Conservation (phyloP, 2,888 invertebrate species). For the Branchipolynoe longqiensis region DNA sequence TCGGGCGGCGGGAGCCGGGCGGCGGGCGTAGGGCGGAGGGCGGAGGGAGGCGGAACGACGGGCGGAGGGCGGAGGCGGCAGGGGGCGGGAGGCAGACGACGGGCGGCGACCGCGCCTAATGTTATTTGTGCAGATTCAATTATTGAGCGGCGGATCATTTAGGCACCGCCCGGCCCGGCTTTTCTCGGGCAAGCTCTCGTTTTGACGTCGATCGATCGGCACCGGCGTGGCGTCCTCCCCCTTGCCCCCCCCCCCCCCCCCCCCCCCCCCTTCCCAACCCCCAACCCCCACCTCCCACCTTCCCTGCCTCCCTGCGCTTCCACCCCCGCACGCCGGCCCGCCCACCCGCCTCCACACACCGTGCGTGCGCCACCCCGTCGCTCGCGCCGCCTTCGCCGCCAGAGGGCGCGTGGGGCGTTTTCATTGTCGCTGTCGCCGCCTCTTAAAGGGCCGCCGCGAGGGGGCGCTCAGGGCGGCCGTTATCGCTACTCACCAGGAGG, state of each 20-base stretch:
- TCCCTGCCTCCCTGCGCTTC: background rate
- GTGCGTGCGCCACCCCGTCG: background rate
- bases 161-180: slow-evolving; percentile 31
- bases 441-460: slow-evolving; percentile 27
- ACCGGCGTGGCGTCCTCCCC: background rate
- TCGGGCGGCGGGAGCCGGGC: background rate
- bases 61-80: too few species aligned
- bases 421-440: slow-evolving; percentile 30
- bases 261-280: background rate
- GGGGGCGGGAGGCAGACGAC: too few species aligned
- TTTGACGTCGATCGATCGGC: slow-evolving; percentile 48
- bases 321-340: background rate
- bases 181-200: slow-evolving; percentile 44
- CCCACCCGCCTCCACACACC: background rate
- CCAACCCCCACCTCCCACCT: background rate
- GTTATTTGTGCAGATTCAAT: slow-evolving; percentile 51
- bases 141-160: slow-evolving; percentile 51
- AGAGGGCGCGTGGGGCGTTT: background rate
- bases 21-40: background rate
- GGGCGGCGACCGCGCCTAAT: slow-evolving; percentile 10
- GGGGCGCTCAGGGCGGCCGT: slow-evolving; percentile 1
- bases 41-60: background rate
- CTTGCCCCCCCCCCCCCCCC: background rate
- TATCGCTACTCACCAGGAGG: slow-evolving; percentile 18
- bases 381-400: background rate